Evolutionary conservation across 2,888 invertebrate genomes (phyloP).

Genomic region (Lithosia quadra): DNA sequence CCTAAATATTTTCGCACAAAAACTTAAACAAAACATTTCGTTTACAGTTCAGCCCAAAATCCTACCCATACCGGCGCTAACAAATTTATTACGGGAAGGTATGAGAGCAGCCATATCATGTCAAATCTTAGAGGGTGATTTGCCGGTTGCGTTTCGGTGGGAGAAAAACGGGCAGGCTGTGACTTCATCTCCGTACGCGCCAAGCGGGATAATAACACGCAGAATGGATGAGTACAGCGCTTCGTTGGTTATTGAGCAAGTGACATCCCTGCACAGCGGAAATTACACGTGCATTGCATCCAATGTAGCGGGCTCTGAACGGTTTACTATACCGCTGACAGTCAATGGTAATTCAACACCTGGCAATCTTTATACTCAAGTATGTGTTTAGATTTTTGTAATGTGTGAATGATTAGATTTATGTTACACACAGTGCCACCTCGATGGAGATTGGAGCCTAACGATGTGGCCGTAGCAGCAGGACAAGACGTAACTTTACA

Average conservation of each 20-base stretch:
- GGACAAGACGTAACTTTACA: constrained; percentile 94
- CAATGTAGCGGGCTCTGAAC: constrained; percentile 93
- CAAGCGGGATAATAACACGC: constrained; percentile 80
- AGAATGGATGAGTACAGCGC: constrained; percentile 95
- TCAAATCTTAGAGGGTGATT: constrained; percentile 96
- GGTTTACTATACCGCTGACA: constrained; percentile 92
- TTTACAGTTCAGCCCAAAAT: constrained; percentile 93
- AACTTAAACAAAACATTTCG: constrained; percentile 29
- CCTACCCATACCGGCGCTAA: constrained; percentile 93
- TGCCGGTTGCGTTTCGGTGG: constrained; percentile 97
- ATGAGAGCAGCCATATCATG: constrained; percentile 96
- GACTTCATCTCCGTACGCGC: constrained; percentile 87
- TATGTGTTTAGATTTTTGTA: neutral
- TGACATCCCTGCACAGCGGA: constrained; percentile 94
- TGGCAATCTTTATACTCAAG: neutral
- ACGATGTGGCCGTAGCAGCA: constrained; percentile 93
- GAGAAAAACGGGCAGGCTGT: constrained; percentile 94
- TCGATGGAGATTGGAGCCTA: constrained; percentile 95
- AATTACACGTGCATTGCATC: constrained; percentile 97
- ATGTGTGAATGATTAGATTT: neutral
- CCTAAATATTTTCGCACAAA: constrained; percentile 18
- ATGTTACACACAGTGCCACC: constrained; percentile 90
- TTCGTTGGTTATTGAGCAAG: constrained; percentile 94
- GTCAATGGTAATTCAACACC: constrained; percentile 90
- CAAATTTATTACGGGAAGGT: constrained; percentile 92